Evolutionary conservation across 2,888 invertebrate genomes (phyloP), one percentile per base, ranked within the genome.

Genomic region (Lamellibrachia satsuma): DNA sequence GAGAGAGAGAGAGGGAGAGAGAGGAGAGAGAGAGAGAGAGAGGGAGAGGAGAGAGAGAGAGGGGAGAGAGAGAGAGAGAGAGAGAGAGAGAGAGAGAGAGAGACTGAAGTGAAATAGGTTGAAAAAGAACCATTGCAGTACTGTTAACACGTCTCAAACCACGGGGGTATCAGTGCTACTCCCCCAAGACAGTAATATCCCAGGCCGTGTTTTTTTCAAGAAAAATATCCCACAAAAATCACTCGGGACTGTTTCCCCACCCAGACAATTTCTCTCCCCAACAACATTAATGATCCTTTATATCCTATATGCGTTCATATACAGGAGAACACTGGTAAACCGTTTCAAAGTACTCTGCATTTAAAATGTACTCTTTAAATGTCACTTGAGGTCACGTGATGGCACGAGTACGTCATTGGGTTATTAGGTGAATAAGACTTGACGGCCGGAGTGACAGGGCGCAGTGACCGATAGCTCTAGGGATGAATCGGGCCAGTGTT

Each of bases 1-100:
- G 90, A 90, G 90, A 90, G 90, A 22, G 90, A 90, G 90, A 90
- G 90, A 22, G 90, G 22, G 90, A 90, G 90, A 22, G 90, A 90
- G 90, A 90, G 90, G 90, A 90, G 90, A 90, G 90, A n/a, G 90
- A 90, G 90, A 90, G 90, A n/a, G 90, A 90, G 90, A 90, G 90
- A n/a, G 90, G 1, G 90, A 90, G 90, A n/a, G 90, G 90, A 90
- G 90, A 90, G 90, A 22, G 90, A 90, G 90, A 90, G 90, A 90
- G n/a, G n/a, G 90, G 90, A 90, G 90, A 90, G 90, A 22, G 90
- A 90, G 90, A 90, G 90, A n/a, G 90, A 90, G 90, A 90, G 90
- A n/a, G 90, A 90, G 90, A 90, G 90, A n/a, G 90, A 90, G 90
- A 90, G 90, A n/a, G 90, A 90, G 90, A 90, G 90, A n/a, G 90